These are phyloP conservation scores for Erpobdella octoculata DNA, from an alignment of 2,888 invertebrate genomes.

Conservation along the genomic window DNA sequence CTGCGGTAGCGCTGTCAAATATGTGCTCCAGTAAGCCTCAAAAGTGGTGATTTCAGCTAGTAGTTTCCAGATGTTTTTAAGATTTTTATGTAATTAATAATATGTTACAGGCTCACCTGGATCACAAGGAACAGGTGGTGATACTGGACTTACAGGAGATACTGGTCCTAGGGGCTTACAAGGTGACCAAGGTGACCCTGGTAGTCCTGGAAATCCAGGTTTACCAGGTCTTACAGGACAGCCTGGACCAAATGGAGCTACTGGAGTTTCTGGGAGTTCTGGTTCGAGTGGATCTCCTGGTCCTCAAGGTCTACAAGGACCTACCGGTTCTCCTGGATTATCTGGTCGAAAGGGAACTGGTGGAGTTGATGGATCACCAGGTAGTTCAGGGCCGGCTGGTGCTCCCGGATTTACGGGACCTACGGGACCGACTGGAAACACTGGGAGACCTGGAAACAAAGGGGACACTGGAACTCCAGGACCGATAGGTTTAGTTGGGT, in stretches of 20 bases:
- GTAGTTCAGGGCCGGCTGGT: slow-evolving; percentile 23
- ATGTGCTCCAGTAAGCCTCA: too few species aligned
- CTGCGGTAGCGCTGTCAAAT: too few species aligned
- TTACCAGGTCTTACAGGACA: neutral
- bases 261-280: too few species aligned
- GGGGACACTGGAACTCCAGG: slow-evolving; percentile 22
- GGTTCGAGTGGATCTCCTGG: slow-evolving; percentile 6
- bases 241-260: neutral
- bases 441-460: slow-evolving; percentile 24
- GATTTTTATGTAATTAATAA: too few species aligned
- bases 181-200: slow-evolving; percentile 32
- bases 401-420: slow-evolving; percentile 17
- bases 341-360: neutral
- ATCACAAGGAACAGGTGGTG: slow-evolving; percentile 28
- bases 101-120: neutral
- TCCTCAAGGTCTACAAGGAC: too few species aligned
- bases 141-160: slow-evolving; percentile 28
- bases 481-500: slow-evolving; percentile 24
- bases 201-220: neutral
- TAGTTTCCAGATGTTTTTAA: too few species aligned
- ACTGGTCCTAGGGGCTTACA: slow-evolving; percentile 13
- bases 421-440: slow-evolving; percentile 21
- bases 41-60: too few species aligned
- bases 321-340: too few species aligned
- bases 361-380: slow-evolving; percentile 24